Evolutionary conservation across 2,797 vertebrate species (phyloP), one percentile per base, ranked within the genome.

Genomic region (Semotilus atromaculatus): DNA sequence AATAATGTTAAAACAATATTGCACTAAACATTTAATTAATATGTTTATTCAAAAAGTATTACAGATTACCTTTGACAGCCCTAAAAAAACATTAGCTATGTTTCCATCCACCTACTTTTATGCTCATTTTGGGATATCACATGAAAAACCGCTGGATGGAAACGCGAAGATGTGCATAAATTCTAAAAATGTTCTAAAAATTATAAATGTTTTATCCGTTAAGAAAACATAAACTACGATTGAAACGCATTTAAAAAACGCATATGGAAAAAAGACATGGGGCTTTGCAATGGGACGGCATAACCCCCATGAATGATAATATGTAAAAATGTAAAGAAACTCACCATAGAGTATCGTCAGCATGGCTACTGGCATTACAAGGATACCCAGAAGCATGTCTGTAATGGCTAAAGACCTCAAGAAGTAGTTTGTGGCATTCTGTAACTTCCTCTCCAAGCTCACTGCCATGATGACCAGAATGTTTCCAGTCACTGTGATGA

Each of bases 391-490:
- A 86, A 99, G 96, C 97, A 99, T 98, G 92, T 99, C 98, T 3
- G 98, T 96, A 84, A 98, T 96, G 9, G 98, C 98, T 90, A 99
- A 96, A 14, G 98, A 99, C 97, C 98, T 99, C 93, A 99, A 91
- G 93, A 99, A 99, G 89, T 98, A 99, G 94, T 99, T 99, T 40
- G 97, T 99, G 90, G 98, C 98, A 11, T 98, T 99, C 93, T 99
- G 97, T 89, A 99, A 96, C 90, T 98, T 99, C 92, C 97, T 99
- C 95, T 99, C 98, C 92, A 98, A 93, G 21, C 97, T 97, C 55
- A 99, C 98, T 3, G 98, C 98, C 96, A 99, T 94, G 91, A 99
- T 99, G 90, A 99, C 98, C 87, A 99, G 95, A 91, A 99, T 97
- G 94, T 99, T 99, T 19, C 98, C 98, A 87, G 95, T 96, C 86